Conservation (phyloP, 2,113 vertebrate genomes). For the Callospermophilus lateralis region DNA sequence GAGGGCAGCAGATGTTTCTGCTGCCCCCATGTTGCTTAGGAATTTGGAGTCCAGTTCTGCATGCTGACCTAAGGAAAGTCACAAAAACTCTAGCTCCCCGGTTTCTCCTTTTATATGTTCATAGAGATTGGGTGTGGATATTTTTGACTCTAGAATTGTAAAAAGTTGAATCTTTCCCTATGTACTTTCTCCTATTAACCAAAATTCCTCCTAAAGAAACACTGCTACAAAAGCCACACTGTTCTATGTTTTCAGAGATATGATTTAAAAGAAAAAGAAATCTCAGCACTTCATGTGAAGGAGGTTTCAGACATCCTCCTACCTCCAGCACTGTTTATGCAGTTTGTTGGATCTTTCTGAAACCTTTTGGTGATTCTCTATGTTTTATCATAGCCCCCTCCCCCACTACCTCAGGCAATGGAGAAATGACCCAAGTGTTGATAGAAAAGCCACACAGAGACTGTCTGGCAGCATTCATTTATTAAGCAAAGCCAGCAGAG, state of each 20-base stretch:
- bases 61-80: neutral
- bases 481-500: constrained; percentile 64
- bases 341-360: constrained; percentile 26
- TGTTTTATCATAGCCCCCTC: neutral
- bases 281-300: constrained; percentile 34
- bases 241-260: constrained; percentile 36
- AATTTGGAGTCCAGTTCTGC: neutral
- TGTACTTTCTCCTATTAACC: neutral
- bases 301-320: constrained; percentile 47
- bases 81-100: neutral
- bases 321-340: constrained; percentile 53
- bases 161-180: neutral
- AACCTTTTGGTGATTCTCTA: constrained; percentile 43
- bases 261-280: constrained; percentile 54
- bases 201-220: neutral
- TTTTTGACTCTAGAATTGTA: neutral
- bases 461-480: constrained; percentile 37
- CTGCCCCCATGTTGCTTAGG: neutral
- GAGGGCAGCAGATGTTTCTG: neutral
- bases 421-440: constrained; percentile 58
- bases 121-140: neutral
- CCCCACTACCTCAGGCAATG: neutral
- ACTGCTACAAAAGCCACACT: neutral
- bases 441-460: constrained; percentile 58
- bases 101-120: neutral